Percentiles rank a stretch among this genome's conserved stretches.
phyloP scores from a whole-genome alignment of 1,140 invertebrate genomes.

The Popillia japonica region DNA sequence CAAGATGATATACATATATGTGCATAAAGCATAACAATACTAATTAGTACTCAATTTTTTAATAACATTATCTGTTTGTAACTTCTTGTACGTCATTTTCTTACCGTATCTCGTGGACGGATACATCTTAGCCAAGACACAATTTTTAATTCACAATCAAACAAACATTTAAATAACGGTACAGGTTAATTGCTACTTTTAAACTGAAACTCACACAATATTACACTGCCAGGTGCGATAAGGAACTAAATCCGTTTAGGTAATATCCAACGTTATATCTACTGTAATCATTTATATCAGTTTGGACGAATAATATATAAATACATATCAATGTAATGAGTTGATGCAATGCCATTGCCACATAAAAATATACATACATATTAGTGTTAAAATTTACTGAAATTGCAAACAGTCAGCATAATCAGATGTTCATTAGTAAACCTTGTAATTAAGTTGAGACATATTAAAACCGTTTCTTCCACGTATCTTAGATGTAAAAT shows the following conservation, averaged over 20 bases:
- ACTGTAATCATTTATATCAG: not conserved
- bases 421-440: not conserved
- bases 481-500: not conserved
- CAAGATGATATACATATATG: not conserved
- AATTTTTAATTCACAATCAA: not conserved
- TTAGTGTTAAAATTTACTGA: not conserved
- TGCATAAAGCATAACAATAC: not conserved
- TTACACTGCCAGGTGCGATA: not conserved
- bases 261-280: not conserved
- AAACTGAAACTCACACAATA: not conserved
- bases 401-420: not conserved
- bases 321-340: not conserved
- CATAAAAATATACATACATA: not conserved
- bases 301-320: not conserved
- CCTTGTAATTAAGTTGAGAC: not conserved
- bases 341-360: not conserved
- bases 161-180: not conserved
- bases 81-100: not conserved
- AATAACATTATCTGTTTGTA: not conserved
- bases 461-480: not conserved
- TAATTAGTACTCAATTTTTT: too few relatives aligned
- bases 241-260: not conserved
- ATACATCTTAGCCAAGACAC: not conserved
- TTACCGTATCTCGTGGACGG: not conserved
- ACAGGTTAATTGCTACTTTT: not conserved